These are phyloP conservation scores for Himalopsyche japonica DNA, from an alignment of 2,888 invertebrate genomes.

Conservation along the genomic window DNA sequence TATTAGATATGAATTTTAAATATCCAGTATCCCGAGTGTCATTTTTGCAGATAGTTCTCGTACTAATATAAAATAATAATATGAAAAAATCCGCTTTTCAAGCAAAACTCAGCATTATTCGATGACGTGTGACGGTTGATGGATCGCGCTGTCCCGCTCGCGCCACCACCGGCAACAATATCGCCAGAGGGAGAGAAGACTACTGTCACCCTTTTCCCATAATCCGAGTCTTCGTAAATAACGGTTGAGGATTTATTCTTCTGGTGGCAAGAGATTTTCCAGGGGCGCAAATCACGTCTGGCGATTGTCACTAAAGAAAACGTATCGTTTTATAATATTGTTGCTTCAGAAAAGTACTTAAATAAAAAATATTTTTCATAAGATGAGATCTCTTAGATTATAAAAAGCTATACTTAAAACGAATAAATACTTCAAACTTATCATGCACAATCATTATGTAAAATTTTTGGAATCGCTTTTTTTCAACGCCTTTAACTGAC, in stretches of 20 bases:
- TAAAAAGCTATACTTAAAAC: no score
- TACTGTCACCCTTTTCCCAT: background rate
- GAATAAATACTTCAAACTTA: no score
- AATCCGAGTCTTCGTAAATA: background rate
- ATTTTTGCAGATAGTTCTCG: background rate
- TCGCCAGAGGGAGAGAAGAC: background rate
- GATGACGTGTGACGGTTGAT: background rate
- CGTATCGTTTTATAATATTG: no score
- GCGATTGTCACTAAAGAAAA: no score
- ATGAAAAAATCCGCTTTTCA: background rate
- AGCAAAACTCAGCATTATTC: background rate
- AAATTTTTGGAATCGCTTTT: no score
- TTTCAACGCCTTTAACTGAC: no score
- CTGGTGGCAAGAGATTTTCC: background rate
- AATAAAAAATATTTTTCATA: no score
- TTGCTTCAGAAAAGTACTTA: no score
- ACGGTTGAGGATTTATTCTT: background rate
- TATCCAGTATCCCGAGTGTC: slow-evolving; percentile 23
- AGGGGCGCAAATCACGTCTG: background rate
- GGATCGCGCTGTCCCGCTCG: background rate
- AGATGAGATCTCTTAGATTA: no score
- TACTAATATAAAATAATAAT: background rate
- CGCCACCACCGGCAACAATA: background rate
- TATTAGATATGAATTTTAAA: slow-evolving; percentile 25
- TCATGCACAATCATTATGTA: no score